A percentile compares a stretch with the other conserved stretches of the same genome.
Conservation (phyloP, 2,888 invertebrate species). For the Thyatira batis region DNA sequence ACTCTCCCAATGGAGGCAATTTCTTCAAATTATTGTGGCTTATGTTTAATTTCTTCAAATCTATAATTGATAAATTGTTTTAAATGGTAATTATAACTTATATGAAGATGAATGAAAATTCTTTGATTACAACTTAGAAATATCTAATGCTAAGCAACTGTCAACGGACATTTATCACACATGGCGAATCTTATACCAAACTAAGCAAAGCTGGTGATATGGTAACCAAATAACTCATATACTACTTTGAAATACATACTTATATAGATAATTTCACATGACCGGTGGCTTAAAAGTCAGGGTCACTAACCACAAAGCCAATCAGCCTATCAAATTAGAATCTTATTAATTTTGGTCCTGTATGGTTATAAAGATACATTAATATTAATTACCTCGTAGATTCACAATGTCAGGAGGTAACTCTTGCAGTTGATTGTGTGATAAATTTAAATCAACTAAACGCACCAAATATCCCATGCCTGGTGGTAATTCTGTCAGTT, state of each 20-base stretch:
- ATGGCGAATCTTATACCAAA: no score
- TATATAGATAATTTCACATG: no score
- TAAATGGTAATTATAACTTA: neutral
- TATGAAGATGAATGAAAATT: constrained; percentile 5
- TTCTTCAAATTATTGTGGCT: constrained; percentile 86
- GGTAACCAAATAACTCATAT: no score
- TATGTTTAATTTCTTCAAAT: constrained; percentile 87
- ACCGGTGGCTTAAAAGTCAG: no score
- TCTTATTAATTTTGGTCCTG: neutral
- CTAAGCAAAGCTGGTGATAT: no score
- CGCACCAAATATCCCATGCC: constrained; percentile 93
- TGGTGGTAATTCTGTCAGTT: constrained; percentile 86
- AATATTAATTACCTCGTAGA: constrained; percentile 86
- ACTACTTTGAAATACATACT: no score
- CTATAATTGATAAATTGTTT: constrained; percentile 64
- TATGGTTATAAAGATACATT: neutral
- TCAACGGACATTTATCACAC: no score
- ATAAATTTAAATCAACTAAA: constrained; percentile 87
- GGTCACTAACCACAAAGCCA: no score
- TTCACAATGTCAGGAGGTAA: constrained; percentile 91
- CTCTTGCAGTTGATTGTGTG: constrained; percentile 88
- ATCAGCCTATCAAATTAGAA: no score
- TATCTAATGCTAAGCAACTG: no score
- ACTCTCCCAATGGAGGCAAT: constrained; percentile 87
- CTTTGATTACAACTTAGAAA: neutral